These are phyloP conservation scores for Thaumetopoea pityocampa DNA, from an alignment of 1,140 invertebrate genomes.

Conservation along the genomic window DNA sequence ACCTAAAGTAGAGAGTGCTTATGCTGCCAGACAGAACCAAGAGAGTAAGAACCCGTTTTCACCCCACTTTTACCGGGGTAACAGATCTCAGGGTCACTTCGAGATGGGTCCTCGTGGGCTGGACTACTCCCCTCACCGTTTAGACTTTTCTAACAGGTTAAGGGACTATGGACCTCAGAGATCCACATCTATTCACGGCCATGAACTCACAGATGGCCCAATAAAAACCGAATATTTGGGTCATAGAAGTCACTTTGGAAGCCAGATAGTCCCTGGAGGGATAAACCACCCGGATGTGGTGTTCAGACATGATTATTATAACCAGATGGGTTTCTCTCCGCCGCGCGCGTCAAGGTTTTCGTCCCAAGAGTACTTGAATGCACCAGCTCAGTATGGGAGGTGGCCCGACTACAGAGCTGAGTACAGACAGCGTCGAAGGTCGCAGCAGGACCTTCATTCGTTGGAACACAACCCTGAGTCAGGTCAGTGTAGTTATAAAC, in stretches of 20 bases:
- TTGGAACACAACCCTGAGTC: conserved; percentile 63
- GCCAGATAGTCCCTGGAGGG: conserved; percentile 54
- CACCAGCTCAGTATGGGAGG: conserved; percentile 52
- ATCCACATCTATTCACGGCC: conserved; percentile 69
- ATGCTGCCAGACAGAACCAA: conserved; percentile 32
- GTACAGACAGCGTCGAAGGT: conserved; percentile 61
- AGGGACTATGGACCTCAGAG: conserved; percentile 61
- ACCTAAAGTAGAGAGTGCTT: conserved; percentile 32
- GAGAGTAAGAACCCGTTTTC: conserved; percentile 64
- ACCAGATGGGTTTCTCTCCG: conserved; percentile 57
- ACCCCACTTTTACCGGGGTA: conserved; percentile 49
- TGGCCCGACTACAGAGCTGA: conserved; percentile 58
- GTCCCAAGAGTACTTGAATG: conserved; percentile 72
- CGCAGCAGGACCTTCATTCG: conserved; percentile 70
- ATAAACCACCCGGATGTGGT: conserved; percentile 70
- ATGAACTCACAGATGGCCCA: conserved; percentile 65
- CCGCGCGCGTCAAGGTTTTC: conserved; percentile 68
- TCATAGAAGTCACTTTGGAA: conserved; percentile 54
- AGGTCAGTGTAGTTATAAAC: too few relatives aligned
- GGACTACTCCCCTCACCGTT: conserved; percentile 68
- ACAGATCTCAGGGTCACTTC: conserved; percentile 61
- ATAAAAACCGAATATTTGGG: conserved; percentile 62
- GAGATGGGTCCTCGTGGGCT: conserved; percentile 70
- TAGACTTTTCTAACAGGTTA: conserved; percentile 59
- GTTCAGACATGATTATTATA: conserved; percentile 67